Percentiles rank a stretch among this genome's conserved stretches.
Conservation (phyloP, 2,888 invertebrate species). For the Pemphredon lugubris region DNA sequence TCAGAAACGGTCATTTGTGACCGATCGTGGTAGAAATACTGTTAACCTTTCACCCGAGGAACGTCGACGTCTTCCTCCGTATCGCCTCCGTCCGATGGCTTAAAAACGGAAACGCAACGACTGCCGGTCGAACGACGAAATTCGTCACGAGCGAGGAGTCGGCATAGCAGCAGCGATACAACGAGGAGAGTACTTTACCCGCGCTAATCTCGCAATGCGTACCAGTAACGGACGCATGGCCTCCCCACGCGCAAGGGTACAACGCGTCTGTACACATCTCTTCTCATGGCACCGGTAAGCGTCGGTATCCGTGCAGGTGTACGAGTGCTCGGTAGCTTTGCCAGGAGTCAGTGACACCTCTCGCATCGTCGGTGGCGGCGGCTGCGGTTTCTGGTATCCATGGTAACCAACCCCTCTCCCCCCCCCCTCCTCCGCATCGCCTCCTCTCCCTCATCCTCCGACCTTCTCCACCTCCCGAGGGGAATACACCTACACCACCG, state of each 20-base stretch:
- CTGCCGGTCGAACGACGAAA: slow-evolving; percentile 41
- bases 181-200: slow-evolving; percentile 43
- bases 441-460: slow-evolving; percentile 61
- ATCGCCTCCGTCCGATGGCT: slow-evolving; percentile 30
- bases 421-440: too few relatives aligned
- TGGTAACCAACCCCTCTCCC: slow-evolving; percentile 75
- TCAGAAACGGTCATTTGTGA: too few relatives aligned
- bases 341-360: slow-evolving; percentile 81
- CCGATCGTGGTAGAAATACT: too few relatives aligned
- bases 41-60: slow-evolving; percentile 9
- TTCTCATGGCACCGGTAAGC: slow-evolving; percentile 4
- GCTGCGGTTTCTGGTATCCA: slow-evolving; percentile 79
- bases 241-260: neutral
- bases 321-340: slow-evolving; percentile 64
- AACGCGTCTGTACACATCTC: neutral
- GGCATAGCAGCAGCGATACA: neutral
- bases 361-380: slow-evolving; percentile 77
- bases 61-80: slow-evolving; percentile 6
- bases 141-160: slow-evolving; percentile 30
- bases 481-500: slow-evolving; percentile 56
- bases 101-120: slow-evolving; percentile 43
- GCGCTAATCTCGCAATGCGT: slow-evolving; percentile 54
- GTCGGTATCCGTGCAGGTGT: slow-evolving; percentile 49
- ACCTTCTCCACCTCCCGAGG: slow-evolving; percentile 56
- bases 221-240: neutral